A percentile compares a stretch with the other conserved stretches of the same genome.
phyloP scores from a whole-genome alignment of 2,797 vertebrate genomes.

The Acrocephalus scirpaceus region DNA sequence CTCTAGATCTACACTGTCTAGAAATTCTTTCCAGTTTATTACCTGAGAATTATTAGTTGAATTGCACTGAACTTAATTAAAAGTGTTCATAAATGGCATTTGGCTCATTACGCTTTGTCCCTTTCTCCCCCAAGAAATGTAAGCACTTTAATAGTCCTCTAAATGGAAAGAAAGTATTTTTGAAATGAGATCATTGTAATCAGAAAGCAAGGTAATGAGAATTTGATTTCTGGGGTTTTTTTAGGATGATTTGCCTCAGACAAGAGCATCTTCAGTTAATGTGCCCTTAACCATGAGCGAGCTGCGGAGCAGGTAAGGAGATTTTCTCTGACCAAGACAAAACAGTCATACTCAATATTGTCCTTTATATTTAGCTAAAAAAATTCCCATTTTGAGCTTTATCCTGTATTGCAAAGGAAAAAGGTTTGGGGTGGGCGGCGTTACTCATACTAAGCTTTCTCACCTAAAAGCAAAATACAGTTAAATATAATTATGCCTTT shows the following conservation, averaged over 20 bases:
- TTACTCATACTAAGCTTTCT: conserved; percentile 12
- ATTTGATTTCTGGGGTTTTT: conserved; percentile 37
- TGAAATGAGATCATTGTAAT: conserved; percentile 46
- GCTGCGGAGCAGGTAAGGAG: conserved; percentile 75
- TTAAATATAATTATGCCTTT: conserved; percentile 13
- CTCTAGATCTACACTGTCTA: conserved; percentile 16
- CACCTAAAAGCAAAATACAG: conserved; percentile 16
- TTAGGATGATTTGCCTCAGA: conserved; percentile 73
- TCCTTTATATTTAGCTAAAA: neutral
- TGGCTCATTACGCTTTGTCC: conserved; percentile 55
- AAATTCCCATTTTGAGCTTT: neutral
- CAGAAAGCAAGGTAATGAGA: conserved; percentile 57
- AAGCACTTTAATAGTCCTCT: conserved; percentile 57
- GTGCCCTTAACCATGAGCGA: conserved; percentile 63
- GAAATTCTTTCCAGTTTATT: conserved; percentile 63
- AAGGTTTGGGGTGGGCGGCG: neutral
- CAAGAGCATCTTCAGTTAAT: conserved; percentile 30
- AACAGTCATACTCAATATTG: neutral
- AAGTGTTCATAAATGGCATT: conserved; percentile 48
- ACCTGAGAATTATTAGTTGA: conserved; percentile 57
- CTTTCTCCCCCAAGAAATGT: conserved; percentile 59
- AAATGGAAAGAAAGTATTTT: conserved; percentile 58
- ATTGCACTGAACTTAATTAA: conserved; percentile 49
- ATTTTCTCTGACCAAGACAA: neutral
- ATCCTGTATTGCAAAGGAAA: neutral